Evolutionary conservation across 2,113 vertebrate species (phyloP).

Genomic region (Antechinus stuartii): DNA sequence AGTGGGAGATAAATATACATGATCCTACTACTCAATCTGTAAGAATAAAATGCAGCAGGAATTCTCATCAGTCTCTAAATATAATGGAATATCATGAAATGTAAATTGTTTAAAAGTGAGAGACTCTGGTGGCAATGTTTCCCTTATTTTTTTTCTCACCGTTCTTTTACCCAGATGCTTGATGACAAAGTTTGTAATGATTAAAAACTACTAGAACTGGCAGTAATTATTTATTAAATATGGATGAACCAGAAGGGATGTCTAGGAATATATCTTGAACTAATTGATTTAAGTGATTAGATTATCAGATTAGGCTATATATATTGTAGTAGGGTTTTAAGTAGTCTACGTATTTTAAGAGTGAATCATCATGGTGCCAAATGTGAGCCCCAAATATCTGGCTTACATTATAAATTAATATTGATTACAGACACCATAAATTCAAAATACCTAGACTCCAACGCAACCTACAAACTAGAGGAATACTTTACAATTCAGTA

Average conservation of each 20-base stretch:
- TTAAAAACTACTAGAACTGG: slow-evolving; percentile 52
- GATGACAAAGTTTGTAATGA: slow-evolving; percentile 27
- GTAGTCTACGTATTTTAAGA: slow-evolving; percentile 27
- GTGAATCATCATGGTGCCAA: slow-evolving; percentile 38
- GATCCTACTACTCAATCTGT: slow-evolving; percentile 35
- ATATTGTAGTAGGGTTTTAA: slow-evolving; percentile 35
- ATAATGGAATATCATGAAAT: slow-evolving; percentile 50
- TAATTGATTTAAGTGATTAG: slow-evolving; percentile 37
- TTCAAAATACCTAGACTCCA: not conserved
- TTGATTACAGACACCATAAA: no score
- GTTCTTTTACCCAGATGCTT: slow-evolving; percentile 44
- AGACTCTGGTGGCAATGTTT: slow-evolving; percentile 51
- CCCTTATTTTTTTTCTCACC: slow-evolving; percentile 40
- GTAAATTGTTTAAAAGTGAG: slow-evolving; percentile 61
- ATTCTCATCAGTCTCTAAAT: slow-evolving; percentile 54
- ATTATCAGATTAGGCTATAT: not conserved
- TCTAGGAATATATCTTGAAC: slow-evolving; percentile 36
- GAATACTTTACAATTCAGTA: not conserved
- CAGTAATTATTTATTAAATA: slow-evolving; percentile 61
- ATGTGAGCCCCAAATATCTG: slow-evolving; percentile 25
- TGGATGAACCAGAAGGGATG: slow-evolving; percentile 21
- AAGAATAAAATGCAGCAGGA: slow-evolving; percentile 25
- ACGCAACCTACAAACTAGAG: not conserved
- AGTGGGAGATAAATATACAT: not conserved
- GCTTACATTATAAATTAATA: not conserved